Conservation (phyloP, 2,113 vertebrate species). For the Tachysurus vachellii region DNA sequence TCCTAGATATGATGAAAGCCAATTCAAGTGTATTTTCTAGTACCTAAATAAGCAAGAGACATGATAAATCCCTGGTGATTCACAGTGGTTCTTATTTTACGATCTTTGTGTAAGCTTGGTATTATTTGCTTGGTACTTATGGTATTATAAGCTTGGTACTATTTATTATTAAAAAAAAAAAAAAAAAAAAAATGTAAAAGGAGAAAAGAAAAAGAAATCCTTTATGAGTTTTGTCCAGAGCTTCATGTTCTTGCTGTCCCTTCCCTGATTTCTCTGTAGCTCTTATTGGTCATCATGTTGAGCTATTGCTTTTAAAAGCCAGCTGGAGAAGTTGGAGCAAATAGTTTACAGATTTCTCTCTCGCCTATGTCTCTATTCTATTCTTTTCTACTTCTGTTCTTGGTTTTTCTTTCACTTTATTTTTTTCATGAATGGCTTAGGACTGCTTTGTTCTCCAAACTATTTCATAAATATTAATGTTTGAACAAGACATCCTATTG, state of each 20-base stretch:
- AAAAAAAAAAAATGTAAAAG: constrained; percentile 1
- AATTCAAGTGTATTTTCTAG: background rate
- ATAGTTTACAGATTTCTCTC: constrained; percentile 35
- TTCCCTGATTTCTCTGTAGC: constrained; percentile 22
- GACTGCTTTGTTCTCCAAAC: constrained; percentile 12
- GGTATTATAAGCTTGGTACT: constrained; percentile 26
- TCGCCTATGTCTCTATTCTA: background rate
- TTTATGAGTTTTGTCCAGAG: constrained; percentile 25
- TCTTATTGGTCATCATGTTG: constrained; percentile 29
- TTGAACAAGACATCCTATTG: constrained; percentile 38
- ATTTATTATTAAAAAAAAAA: constrained; percentile 11
- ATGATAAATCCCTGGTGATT: background rate
- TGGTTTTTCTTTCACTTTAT: background rate
- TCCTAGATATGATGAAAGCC: background rate
- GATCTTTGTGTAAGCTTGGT: constrained; percentile 1
- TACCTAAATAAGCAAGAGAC: background rate
- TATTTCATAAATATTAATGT: constrained; percentile 44
- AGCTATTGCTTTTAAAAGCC: constrained; percentile 47
- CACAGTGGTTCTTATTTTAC: background rate
- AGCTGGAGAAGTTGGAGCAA: constrained; percentile 42
- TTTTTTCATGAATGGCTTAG: background rate
- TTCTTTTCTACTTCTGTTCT: constrained; percentile 10
- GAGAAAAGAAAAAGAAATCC: constrained; percentile 22
- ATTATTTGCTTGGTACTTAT: too few relatives aligned
- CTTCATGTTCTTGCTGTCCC: background rate